Evolutionary conservation across 2,113 vertebrate species (phyloP).

Genomic region (Proteles cristata): DNA sequence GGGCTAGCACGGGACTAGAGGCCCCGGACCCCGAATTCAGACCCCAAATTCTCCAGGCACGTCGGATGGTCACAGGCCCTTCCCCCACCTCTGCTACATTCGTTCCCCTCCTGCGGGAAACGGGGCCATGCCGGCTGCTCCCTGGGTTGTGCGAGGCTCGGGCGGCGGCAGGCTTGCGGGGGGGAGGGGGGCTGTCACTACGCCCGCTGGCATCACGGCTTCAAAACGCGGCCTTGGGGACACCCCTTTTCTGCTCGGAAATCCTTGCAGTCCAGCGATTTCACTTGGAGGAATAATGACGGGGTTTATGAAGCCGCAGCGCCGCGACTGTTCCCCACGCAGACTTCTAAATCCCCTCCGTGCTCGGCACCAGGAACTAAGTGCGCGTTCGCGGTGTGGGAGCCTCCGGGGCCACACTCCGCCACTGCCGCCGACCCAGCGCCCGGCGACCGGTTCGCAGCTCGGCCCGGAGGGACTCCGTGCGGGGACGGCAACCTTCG

Average conservation of each 20-base stretch:
- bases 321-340: neutral
- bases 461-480: accelerated
- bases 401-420: accelerated
- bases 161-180: accelerated
- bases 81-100: neutral
- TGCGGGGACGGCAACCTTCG: neutral
- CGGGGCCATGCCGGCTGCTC: neutral
- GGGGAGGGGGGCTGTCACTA: neutral
- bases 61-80: neutral
- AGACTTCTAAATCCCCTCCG: neutral
- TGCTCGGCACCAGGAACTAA: neutral
- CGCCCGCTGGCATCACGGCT: neutral
- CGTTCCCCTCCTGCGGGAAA: too few species aligned
- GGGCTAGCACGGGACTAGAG: accelerated
- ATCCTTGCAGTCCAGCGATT: neutral
- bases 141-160: neutral
- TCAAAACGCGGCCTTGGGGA: neutral
- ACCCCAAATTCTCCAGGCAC: neutral
- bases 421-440: too few species aligned
- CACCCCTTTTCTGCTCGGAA: neutral
- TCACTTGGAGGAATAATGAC: neutral
- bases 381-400: neutral
- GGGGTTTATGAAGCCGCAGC: neutral
- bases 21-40: neutral
- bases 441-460: neutral